Evolutionary conservation across 2,113 vertebrate species (phyloP).

Genomic region (Daboia siamensis): DNA sequence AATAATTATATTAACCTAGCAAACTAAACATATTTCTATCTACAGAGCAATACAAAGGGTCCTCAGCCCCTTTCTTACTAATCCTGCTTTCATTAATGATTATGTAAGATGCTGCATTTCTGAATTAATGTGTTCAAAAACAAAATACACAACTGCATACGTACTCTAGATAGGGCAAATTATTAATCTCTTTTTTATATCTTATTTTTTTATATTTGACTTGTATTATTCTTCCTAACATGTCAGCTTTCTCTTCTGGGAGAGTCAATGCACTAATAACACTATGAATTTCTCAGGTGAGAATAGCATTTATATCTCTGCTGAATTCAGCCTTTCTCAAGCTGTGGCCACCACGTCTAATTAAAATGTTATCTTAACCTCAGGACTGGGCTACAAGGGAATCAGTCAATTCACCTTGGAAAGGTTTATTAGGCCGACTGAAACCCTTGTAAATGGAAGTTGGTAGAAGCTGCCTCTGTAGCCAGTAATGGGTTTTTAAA

Average conservation of each 20-base stretch:
- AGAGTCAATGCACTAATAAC: conserved; percentile 23
- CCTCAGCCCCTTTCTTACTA: not conserved
- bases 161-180: not conserved
- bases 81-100: not conserved
- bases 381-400: conserved; percentile 48
- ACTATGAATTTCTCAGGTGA: conserved; percentile 50
- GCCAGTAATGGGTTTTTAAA: conserved; percentile 87
- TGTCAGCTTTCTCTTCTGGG: conserved; percentile 29
- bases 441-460: conserved; percentile 70
- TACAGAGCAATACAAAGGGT: not conserved
- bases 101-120: not conserved
- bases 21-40: not conserved
- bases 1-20: not conserved
- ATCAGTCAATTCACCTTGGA: conserved; percentile 58
- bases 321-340: conserved; percentile 52
- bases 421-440: conserved; percentile 64
- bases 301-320: conserved; percentile 46
- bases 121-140: not conserved
- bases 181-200: not conserved
- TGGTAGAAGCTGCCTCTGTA: conserved; percentile 71
- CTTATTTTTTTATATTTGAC: not conserved
- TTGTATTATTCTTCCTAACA: conserved; percentile 1
- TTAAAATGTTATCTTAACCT: conserved; percentile 65
- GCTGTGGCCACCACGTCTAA: conserved; percentile 55
- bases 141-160: not conserved